Evolutionary conservation across 1,140 invertebrate species (phyloP), one percentile per base, ranked within the genome.

Genomic region (Oreohelix idahoensis): DNA sequence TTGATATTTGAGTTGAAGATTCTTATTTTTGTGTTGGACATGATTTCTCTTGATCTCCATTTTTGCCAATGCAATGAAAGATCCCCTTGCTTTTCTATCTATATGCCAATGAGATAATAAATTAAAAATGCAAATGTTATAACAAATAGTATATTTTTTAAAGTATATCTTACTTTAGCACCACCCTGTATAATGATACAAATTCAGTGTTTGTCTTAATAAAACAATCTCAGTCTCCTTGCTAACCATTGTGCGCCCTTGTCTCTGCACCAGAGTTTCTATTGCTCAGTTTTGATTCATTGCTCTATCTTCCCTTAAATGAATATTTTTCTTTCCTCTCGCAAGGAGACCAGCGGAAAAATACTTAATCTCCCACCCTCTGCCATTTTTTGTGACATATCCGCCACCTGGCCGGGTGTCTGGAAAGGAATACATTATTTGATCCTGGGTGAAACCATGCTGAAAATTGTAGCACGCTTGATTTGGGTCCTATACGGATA

Each of bases 321-420:
- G 17, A 5, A 23, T 58, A 15, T 10, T 58, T 58, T 58, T 58
- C 53, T 58, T 20, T n/a, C 53, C 53, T 58, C 10, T 58, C 10
- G 53, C 53, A 20, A 23, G 17, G 53, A 5, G n/a, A 66, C 5
- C 63, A 66, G 63, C 32, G 2, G 20, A 66, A 66, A 32, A 32
- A 35, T n/a, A 17, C n/a, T 66, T 35, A 66, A 66, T 66, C 29
- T 66, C n/a, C 17, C n/a, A 66, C 63, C 63, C 29, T 66, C 63
- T 66, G n/a, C 63, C 63, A 66, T 66, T n/a, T 66, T 66, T 32
- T 66, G 29, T 66, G 63, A 66, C 63, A 66, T 66, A 66, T 66
- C 63, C 63, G 20, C 63, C 63, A 66, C 63, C 63, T 66, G 63
- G 63, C 63, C n/a, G 11, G 63, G 63, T 5, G 1, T 32, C 63